A percentile compares a stretch with the other conserved stretches of the same genome.
These are phyloP conservation scores for Anas flavirostris DNA, from an alignment of 2,797 vertebrate species.

Conservation along the genomic window DNA sequence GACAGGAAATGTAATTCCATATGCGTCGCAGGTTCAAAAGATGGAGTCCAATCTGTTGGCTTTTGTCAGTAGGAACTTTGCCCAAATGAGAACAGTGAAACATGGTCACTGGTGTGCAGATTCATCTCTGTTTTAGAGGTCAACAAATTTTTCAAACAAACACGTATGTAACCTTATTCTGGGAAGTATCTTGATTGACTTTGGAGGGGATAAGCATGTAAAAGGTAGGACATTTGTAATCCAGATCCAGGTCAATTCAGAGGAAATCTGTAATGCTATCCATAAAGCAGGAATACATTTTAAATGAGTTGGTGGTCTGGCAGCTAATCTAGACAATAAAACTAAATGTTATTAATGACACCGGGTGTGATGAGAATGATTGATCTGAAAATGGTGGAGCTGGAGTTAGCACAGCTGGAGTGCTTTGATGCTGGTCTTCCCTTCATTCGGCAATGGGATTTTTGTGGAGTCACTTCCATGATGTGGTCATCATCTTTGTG, in stretches of 20 bases:
- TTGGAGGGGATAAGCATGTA: accelerated
- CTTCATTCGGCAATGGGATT: background rate
- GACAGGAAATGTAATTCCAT: background rate
- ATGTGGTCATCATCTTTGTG: background rate
- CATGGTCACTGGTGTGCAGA: background rate
- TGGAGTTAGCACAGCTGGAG: background rate
- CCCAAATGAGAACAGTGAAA: background rate
- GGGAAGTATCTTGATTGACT: background rate
- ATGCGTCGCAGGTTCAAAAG: background rate
- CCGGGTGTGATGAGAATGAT: background rate
- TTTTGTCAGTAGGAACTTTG: background rate
- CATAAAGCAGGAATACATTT: background rate
- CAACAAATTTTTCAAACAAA: background rate
- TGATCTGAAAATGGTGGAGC: background rate
- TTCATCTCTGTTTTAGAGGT: background rate
- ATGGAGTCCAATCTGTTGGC: background rate
- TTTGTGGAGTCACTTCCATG: background rate
- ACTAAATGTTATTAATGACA: background rate
- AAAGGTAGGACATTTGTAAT: background rate
- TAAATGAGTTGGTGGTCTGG: background rate
- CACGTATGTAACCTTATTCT: accelerated
- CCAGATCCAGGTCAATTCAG: background rate
- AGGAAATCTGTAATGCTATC: background rate
- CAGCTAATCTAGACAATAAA: background rate
- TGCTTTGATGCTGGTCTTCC: background rate